Base-by-base conservation (phyloP, 1,140 invertebrate genomes). In the Neotoxoptera formosana region DNA sequence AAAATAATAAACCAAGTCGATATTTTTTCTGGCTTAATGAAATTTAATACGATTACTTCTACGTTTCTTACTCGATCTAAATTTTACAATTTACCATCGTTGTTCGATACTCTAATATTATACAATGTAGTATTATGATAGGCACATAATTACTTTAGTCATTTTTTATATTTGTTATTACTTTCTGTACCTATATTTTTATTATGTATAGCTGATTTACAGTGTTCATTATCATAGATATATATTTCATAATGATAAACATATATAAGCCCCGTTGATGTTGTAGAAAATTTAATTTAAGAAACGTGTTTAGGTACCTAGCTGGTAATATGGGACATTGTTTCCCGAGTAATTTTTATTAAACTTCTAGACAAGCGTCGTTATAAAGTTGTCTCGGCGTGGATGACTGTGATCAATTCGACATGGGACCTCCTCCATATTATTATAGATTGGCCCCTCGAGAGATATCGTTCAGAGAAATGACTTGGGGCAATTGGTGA, bases 381-480 rank as follows among this genome's bases (percentile, higher is more conserved):
- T 89, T 89, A 56, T 89, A 56, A 89, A 89, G 51, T 89, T 89
- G 34, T 76, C 90, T 76, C 20, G 56, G 8, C 36, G 47, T 25
- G 25, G 11, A 51, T 51, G 67, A 83, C 45, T 30, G 41, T 92
- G 91, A 92, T 92, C 67, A 92, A 92, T 92, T 92, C 4, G 90
- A 76, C 25, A 34, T 11, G 60, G 91, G 76, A 92, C 91, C 14
- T 51, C 56, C 23, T 48, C 34, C 36, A 14, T 76, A 91, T 76
- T 83, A 83, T 92, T 92, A 92, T 83, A 92, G 25, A 92, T 92
- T 45, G 91, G 91, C 21, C 91, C 41, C 91, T 36, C 3, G 45
- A 83, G 45, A 34, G n/a, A 51, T 89, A 89, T 56, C 34, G 51
- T 89, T 89, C 88, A 56, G 51, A 89, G 14, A 89, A 56, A 89